phyloP scores from a whole-genome alignment of 2,888 invertebrate species.

The Microdon myrmicae region DNA sequence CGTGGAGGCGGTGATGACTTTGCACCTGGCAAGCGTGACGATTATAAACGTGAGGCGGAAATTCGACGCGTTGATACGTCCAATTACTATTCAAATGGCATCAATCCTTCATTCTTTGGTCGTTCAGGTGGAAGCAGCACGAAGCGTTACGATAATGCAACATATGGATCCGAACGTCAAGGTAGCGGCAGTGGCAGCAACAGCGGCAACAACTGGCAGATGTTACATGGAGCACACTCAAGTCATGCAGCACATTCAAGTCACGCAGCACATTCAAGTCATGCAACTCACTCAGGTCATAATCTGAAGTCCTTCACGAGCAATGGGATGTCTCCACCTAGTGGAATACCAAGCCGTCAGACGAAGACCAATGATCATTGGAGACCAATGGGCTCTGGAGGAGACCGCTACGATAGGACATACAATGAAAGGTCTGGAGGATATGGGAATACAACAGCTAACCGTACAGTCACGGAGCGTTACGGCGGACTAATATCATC shows the following conservation, averaged over 20 bases:
- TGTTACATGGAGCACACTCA: conserved; percentile 54
- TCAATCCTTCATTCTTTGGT: conserved; percentile 33
- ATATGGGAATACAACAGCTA: conserved; percentile 58
- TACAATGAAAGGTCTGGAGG: conserved; percentile 65
- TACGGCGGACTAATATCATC: conserved; percentile 63
- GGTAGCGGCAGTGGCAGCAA: conserved; percentile 55
- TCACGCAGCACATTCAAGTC: conserved; percentile 45
- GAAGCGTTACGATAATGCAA: conserved; percentile 63
- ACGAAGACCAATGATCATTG: conserved; percentile 64
- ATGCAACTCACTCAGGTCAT: conserved; percentile 42
- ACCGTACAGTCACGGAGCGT: conserved; percentile 62
- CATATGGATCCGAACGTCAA: conserved; percentile 54
- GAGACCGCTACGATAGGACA: conserved; percentile 66
- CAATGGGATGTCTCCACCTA: conserved; percentile 61
- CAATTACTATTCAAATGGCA: conserved; percentile 56
- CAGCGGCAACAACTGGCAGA: conserved; percentile 57
- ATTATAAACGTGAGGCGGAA: conserved; percentile 64
- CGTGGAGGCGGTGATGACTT: conserved; percentile 57
- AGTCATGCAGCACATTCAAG: conserved; percentile 45
- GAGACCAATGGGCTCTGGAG: conserved; percentile 61
- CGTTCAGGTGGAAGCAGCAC: conserved; percentile 52
- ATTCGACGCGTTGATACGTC: conserved; percentile 61
- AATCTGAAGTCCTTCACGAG: conserved; percentile 63
- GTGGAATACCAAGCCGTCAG: conserved; percentile 58
- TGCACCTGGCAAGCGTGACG: conserved; percentile 54